phyloP scores from a whole-genome alignment of 2,113 vertebrate species.

The Eclectus roratus region DNA sequence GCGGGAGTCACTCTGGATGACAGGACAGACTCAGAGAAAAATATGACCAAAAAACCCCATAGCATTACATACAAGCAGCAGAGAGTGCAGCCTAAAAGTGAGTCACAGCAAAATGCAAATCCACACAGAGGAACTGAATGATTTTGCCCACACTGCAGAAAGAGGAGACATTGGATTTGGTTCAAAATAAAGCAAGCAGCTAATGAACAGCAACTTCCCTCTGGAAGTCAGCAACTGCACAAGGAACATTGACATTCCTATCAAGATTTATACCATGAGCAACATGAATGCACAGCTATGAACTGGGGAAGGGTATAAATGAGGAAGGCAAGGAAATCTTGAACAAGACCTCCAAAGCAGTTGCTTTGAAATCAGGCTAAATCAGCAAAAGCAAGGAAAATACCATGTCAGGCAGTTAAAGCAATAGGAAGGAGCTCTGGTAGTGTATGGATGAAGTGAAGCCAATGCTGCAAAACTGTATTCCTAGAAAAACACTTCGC shows the following conservation, averaged over 20 bases:
- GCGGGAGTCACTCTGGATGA: neutral
- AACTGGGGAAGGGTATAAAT: neutral
- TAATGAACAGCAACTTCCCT: conserved; percentile 5
- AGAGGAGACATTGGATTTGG: neutral
- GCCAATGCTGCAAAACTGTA: neutral
- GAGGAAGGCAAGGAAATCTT: neutral
- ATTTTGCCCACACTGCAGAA: conserved; percentile 24
- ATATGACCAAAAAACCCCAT: neutral
- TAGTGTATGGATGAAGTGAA: neutral
- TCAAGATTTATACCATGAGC: neutral
- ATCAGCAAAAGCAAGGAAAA: neutral
- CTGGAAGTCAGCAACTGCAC: neutral
- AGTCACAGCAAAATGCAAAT: conserved; percentile 38
- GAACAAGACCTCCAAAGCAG: neutral
- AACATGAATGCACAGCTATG: neutral
- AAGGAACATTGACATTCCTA: neutral
- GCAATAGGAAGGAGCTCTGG: neutral
- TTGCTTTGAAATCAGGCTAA: neutral
- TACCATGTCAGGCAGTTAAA: neutral
- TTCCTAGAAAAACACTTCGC: neutral
- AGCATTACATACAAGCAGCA: neutral
- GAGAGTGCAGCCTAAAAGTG: neutral
- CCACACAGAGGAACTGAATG: neutral
- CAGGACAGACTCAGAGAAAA: neutral
- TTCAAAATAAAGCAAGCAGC: conserved; percentile 9